Conservation (phyloP, 2,113 vertebrate species). For the Bucco capensis region DNA sequence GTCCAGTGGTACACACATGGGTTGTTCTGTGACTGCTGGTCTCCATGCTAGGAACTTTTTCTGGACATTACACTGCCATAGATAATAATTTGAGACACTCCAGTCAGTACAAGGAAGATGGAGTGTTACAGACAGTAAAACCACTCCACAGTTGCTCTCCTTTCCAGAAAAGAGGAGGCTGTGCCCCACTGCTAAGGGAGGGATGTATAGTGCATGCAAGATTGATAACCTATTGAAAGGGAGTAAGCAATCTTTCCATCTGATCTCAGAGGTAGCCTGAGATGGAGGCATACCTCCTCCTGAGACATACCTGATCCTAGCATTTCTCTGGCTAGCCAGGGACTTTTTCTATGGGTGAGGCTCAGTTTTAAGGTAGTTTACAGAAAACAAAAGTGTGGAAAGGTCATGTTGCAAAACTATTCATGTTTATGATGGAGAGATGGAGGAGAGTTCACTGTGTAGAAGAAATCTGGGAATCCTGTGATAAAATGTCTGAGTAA, state of each 20-base stretch:
- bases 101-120: not conserved
- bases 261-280: not conserved
- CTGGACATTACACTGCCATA: not conserved
- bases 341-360: not conserved
- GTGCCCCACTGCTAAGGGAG: not conserved
- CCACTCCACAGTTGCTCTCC: not conserved
- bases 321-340: not conserved
- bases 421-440: not conserved
- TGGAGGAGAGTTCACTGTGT: not conserved
- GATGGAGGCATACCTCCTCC: not conserved
- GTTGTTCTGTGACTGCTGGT: not conserved
- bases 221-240: not conserved
- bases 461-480: not conserved
- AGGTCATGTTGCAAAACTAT: not conserved
- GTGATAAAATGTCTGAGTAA: not conserved
- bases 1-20: rapidly evolving
- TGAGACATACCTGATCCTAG: not conserved
- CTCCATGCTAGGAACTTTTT: not conserved
- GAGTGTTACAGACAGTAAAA: not conserved
- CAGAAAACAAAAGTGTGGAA: not conserved
- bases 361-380: not conserved
- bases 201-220: not conserved
- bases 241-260: not conserved
- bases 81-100: not conserved
- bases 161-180: not conserved